phyloP scores from a whole-genome alignment of 2,888 invertebrate species.

The Hydrotaea diabolus region DNA sequence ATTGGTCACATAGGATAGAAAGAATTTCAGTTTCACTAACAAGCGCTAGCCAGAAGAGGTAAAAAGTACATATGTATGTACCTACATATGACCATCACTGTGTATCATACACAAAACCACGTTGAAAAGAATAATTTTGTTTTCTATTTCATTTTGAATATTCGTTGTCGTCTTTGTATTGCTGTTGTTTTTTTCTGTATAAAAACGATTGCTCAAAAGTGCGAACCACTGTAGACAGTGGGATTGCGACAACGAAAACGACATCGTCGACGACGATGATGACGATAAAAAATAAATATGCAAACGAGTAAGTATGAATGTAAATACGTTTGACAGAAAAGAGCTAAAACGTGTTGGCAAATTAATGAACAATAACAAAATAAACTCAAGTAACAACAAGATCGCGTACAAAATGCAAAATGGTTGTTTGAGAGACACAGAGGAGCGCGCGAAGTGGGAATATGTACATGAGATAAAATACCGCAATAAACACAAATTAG shows the following conservation, averaged over 20 bases:
- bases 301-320: conserved; percentile 7
- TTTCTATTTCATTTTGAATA: conserved; percentile 19
- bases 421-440: not conserved
- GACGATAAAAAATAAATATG: not conserved
- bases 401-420: conserved; percentile 11
- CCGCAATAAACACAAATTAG: not conserved
- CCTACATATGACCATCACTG: not conserved
- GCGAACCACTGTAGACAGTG: not conserved
- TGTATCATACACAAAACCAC: not conserved
- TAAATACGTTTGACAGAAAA: not conserved
- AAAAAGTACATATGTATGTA: too few species aligned
- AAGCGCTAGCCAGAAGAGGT: too few species aligned
- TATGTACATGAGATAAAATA: not conserved
- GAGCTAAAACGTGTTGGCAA: conserved; percentile 14
- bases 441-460: not conserved
- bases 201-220: conserved; percentile 25
- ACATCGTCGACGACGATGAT: not conserved
- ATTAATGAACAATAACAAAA: conserved; percentile 21
- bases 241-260: not conserved
- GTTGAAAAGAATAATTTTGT: conserved; percentile 5
- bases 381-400: not conserved
- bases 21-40: too few species aligned
- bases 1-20: too few species aligned
- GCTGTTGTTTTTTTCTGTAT: not conserved
- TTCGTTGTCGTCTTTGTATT: not conserved